Evolutionary conservation across 2,797 vertebrate genomes (phyloP).

Genomic region (Thripadectes ignobilis): DNA sequence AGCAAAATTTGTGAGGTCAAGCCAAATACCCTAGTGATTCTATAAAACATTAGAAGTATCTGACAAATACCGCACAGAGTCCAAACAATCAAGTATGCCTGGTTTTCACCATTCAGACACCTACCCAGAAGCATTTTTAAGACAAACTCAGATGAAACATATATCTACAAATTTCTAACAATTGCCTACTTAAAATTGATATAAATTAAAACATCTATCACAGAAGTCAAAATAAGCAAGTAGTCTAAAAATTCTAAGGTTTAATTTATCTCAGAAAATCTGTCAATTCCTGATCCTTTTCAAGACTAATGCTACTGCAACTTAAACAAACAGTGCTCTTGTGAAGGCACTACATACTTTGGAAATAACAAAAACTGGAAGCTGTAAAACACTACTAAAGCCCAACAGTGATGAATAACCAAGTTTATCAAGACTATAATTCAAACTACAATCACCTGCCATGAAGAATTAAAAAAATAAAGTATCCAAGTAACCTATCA

Average conservation of each 20-base stretch:
- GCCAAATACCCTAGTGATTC: neutral
- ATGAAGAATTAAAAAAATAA: neutral
- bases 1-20: slow-evolving; percentile 5
- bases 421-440: neutral
- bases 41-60: neutral
- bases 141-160: neutral
- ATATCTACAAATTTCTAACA: neutral
- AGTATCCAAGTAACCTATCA: neutral
- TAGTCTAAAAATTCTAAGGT: neutral
- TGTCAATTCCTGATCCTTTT: neutral
- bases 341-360: neutral
- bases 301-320: neutral
- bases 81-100: neutral
- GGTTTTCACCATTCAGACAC: neutral
- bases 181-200: neutral
- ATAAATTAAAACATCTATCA: neutral
- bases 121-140: neutral
- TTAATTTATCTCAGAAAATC: neutral
- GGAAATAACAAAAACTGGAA: neutral
- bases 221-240: neutral
- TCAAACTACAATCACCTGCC: neutral
- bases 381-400: neutral
- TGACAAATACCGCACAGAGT: neutral
- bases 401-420: neutral
- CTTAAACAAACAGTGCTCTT: neutral